These are phyloP conservation scores for Archivesica marissinica DNA, from an alignment of 1,140 invertebrate species.

Conservation along the genomic window DNA sequence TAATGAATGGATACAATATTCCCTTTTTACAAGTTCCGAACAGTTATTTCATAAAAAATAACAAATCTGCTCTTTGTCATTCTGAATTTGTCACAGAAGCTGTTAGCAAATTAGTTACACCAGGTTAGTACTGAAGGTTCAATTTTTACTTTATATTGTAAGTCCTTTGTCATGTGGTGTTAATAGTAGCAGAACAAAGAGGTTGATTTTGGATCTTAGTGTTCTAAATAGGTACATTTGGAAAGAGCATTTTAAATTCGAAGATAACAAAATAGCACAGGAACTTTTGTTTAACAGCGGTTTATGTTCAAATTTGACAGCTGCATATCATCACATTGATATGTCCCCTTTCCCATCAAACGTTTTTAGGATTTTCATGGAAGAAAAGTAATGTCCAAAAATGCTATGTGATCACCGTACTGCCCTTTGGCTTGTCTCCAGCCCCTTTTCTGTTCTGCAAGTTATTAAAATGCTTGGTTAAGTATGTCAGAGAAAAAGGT, in stretches of 20 bases:
- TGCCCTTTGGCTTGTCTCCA: conserved; percentile 42
- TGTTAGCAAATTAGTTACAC: not conserved
- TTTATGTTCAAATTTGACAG: not conserved
- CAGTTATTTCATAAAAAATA: not conserved
- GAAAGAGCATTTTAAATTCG: conserved; percentile 15
- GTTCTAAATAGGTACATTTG: not conserved
- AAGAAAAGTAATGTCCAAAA: not conserved
- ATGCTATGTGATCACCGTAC: conserved; percentile 43
- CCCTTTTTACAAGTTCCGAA: not conserved
- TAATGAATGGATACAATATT: not conserved
- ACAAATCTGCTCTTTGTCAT: not conserved
- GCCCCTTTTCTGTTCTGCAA: conserved; percentile 43
- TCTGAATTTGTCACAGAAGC: not conserved
- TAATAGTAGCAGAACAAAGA: not conserved
- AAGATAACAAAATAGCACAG: not conserved
- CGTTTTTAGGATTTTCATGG: conserved; percentile 44
- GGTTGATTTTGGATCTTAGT: conserved; percentile 54
- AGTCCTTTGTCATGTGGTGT: not conserved
- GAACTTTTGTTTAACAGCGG: not conserved
- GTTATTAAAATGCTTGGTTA: conserved; percentile 37
- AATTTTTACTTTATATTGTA: not conserved
- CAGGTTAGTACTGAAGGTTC: not conserved
- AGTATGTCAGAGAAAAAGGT: conserved; percentile 11
- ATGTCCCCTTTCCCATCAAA: not conserved
- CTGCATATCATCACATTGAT: not conserved